These are phyloP conservation scores for Oceanodroma tethys DNA, from an alignment of 2,113 vertebrate genomes.

Conservation along the genomic window DNA sequence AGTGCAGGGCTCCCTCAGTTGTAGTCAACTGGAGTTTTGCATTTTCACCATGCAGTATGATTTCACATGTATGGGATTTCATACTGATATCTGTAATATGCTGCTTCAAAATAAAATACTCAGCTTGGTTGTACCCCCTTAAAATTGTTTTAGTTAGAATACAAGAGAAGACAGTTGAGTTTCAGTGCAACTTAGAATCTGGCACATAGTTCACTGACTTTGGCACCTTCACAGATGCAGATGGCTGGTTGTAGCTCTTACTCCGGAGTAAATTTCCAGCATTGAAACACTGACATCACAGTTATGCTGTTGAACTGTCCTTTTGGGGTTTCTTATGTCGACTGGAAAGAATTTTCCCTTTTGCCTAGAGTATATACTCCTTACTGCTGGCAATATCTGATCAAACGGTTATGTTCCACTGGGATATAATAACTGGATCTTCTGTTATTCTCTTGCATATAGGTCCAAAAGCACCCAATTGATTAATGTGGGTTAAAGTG, in stretches of 20 bases:
- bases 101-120: background rate
- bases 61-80: background rate
- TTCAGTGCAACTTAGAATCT: background rate
- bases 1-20: background rate
- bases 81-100: background rate
- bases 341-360: background rate
- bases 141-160: too few species aligned
- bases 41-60: background rate
- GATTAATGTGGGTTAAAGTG: background rate
- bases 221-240: background rate
- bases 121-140: background rate
- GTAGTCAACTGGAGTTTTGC: background rate
- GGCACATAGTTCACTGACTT: background rate
- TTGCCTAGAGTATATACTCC: background rate
- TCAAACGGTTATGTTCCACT: background rate
- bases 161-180: accelerated
- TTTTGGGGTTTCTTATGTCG: background rate
- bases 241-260: background rate
- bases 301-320: background rate
- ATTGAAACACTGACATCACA: background rate
- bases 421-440: background rate
- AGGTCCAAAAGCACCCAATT: background rate
- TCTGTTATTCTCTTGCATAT: background rate
- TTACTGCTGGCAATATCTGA: background rate
- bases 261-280: background rate